Base-by-base conservation (phyloP, 1,140 invertebrate species). In the Drosophila orena region DNA sequence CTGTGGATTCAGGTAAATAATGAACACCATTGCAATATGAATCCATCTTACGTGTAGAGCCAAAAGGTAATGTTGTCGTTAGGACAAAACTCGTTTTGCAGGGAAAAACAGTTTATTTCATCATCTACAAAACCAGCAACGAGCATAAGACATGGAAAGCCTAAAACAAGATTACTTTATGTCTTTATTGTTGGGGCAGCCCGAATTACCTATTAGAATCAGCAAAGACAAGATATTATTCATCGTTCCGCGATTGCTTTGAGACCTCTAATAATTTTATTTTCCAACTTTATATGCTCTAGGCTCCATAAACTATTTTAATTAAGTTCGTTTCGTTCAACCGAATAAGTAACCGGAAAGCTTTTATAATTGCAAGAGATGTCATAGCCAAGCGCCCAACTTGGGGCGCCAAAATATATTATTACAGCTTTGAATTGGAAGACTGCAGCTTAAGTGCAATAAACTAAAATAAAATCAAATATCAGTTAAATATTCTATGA, bases 1-100 rank as follows among this genome's bases (percentile, higher is more conserved):
- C 71, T 75, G 10, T 8, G 0, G 3, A 17, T 4, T 35, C 14
- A 14, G 12, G 0, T 17, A 4, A 1, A 35, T n/a, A 20, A 38
- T 30, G 7, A 3, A 30, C 8, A 30, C 0, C 30, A 10, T 10
- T 24, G 24, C 24, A 30, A 8, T 30, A 10, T 30, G 8, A 10
- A 20, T 14, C 4, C 4, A 11, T n/a, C 68, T 60, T 60, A 80
- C 77, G 34, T 75, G 42, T 75, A 75, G 0, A 80, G 34, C 54
- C 58, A 46, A 27, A 70, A 75, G 2, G 54, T 59, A 14, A 79
- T 62, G 42, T 79, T 75, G 0, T 11, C 4, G 59, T 79, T 79
- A 43, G 77, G 77, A 55, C 77, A 79, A 0, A 4, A 5, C 0
- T 52, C 8, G 3, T 61, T 22, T 0, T 7, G 0, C 7, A 70